phyloP scores from a whole-genome alignment of 2,888 invertebrate genomes.

The Epistrophella euchroma region DNA sequence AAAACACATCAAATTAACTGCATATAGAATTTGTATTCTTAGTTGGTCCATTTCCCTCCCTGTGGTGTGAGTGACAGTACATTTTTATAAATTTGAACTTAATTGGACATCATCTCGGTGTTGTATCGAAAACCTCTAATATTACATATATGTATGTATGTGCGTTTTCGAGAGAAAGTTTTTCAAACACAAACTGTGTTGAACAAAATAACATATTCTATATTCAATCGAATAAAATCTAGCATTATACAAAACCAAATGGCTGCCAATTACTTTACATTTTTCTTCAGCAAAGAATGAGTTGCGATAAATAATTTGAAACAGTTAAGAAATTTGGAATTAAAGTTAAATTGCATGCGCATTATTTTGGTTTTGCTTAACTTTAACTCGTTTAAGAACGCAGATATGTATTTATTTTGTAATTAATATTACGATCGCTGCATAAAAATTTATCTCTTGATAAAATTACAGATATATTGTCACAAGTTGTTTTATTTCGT shows the following conservation, averaged over 20 bases:
- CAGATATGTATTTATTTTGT: too few relatives aligned
- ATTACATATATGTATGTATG: too few relatives aligned
- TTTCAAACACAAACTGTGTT: too few relatives aligned
- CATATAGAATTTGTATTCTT: neutral
- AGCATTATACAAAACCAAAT: neutral
- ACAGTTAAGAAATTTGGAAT: neutral
- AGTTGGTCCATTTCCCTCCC: neutral
- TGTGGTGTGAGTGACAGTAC: neutral
- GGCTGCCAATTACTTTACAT: neutral
- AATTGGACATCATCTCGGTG: neutral
- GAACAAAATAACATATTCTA: neutral
- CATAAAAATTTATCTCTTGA: too few relatives aligned
- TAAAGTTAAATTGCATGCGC: neutral
- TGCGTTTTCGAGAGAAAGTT: too few relatives aligned
- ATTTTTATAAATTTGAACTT: neutral
- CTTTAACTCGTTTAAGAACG: too few relatives aligned
- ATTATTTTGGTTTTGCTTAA: too few relatives aligned
- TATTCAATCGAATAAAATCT: neutral
- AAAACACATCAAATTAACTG: neutral
- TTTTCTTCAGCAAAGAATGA: neutral
- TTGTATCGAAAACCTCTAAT: too few relatives aligned
- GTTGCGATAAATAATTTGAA: neutral
- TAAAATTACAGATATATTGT: too few relatives aligned
- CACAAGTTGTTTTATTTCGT: too few relatives aligned
- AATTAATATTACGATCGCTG: too few relatives aligned